phyloP scores from a whole-genome alignment of 1,140 invertebrate species.

The Stratiolaelaps scimitus region DNA sequence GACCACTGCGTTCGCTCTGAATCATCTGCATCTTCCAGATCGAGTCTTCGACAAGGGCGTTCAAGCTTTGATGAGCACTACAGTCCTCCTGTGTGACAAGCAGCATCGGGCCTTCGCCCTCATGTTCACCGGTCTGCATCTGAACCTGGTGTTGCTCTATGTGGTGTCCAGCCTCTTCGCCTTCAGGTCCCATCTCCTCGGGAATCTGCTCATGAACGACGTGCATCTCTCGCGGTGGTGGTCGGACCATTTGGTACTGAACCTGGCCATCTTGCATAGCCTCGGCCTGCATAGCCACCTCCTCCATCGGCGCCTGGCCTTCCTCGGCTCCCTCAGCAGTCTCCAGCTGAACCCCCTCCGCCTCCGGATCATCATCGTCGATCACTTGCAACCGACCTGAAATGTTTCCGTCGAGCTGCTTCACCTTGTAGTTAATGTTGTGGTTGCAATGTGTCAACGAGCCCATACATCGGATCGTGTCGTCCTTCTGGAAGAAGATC shows the following conservation, averaged over 20 bases:
- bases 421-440: constrained; percentile 18
- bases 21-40: constrained; percentile 18
- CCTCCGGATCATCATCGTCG: not conserved
- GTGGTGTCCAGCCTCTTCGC: not conserved
- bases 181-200: not conserved
- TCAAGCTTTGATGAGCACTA: constrained; percentile 25
- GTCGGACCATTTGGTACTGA: not conserved
- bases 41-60: constrained; percentile 22
- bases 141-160: not conserved
- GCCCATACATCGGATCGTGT: constrained; percentile 23
- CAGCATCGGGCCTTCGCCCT: constrained; percentile 1
- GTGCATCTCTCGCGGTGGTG: constrained; percentile 1
- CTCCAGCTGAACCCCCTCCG: not conserved
- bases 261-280: not conserved
- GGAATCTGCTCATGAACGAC: constrained; percentile 1
- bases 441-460: constrained; percentile 26
- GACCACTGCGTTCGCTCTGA: constrained; percentile 17
- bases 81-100: constrained; percentile 15
- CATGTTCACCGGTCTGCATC: not conserved
- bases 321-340: not conserved
- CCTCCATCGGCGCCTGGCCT: constrained; percentile 3
- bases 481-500: constrained; percentile 14
- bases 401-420: constrained; percentile 11
- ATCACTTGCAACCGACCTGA: constrained; percentile 21
- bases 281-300: not conserved